Evolutionary conservation across 53 echinoderm and acorn worm genomes (phyloP), one percentile per base, ranked within the genome.

Genomic region (Apostichopus leukothele): DNA sequence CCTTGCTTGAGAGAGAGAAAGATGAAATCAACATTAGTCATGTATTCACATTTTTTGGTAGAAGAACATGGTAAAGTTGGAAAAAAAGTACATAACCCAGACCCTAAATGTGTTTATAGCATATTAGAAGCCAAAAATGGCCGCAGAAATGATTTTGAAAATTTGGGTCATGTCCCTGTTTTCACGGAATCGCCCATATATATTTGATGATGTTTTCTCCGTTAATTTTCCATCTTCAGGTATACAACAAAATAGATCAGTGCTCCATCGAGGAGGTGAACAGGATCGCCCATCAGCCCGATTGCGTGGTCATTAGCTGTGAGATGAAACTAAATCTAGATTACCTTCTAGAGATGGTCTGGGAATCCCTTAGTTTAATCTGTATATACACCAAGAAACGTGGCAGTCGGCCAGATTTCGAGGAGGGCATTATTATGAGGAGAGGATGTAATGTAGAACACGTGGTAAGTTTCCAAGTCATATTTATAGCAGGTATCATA

Each of bases 181-280:
- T n/a, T n/a, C n/a, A n/a, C n/a, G n/a, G n/a, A n/a, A n/a, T n/a
- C n/a, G n/a, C n/a, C n/a, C n/a, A n/a, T 39, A 3, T 39, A 39
- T 39, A 39, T 39, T 39, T 39, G 39, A 39, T 57, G 10, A 57
- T 57, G 7, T 57, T 57, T 57, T 57, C 57, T 57, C 9, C 1
- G 57, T 57, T 57, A 74, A 4, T 19, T 74, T 74, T 52, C 10
- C 7, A 39, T 76, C 77, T 26, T 26, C 79, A 99, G 99, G 99
- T 99, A 20, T 99, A 99, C 90, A 96, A 99, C 90, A 99, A 99
- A 92, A 96, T 99, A 9, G 99, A 99, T 89, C 99, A 99, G 91
- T 94, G 93, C 21, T 96, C 96, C 2, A 99, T 96, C 16, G 99
- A 99, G 90, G 99, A 99, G 81, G 94, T 96, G 51, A 94, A 96